Evolutionary conservation across 1,140 invertebrate genomes (phyloP).

Genomic region (Drosophila neocordata): DNA sequence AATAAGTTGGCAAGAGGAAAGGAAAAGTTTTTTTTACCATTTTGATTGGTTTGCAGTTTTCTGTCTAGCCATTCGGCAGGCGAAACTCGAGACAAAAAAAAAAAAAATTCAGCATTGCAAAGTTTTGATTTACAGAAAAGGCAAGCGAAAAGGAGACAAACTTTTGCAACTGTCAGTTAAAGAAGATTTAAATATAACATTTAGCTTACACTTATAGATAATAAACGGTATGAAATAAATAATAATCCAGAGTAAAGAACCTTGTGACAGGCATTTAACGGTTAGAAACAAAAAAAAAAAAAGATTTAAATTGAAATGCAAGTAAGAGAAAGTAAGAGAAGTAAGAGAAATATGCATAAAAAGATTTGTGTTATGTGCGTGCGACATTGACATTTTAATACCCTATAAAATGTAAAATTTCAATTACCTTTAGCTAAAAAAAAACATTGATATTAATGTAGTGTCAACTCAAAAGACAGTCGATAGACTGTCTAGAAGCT

Average conservation of each 20-base stretch:
- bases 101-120: constrained; percentile 53
- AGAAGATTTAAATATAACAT: constrained; percentile 8
- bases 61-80: constrained; percentile 56
- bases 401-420: too few relatives aligned
- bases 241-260: background rate
- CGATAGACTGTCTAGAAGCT: too few relatives aligned
- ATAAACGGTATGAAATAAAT: background rate
- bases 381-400: too few relatives aligned
- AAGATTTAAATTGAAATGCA: constrained; percentile 68
- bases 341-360: too few relatives aligned
- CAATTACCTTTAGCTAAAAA: too few relatives aligned
- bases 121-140: constrained; percentile 69
- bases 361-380: too few relatives aligned
- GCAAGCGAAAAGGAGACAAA: background rate
- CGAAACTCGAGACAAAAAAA: constrained; percentile 11
- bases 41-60: constrained; percentile 29
- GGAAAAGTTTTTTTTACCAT: constrained; percentile 28
- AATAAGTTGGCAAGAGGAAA: constrained; percentile 30
- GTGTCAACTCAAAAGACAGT: too few relatives aligned
- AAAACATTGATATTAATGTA: too few relatives aligned
- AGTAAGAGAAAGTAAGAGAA: background rate
- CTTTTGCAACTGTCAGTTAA: constrained; percentile 18
- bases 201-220: constrained; percentile 5
- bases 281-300: background rate
- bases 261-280: constrained; percentile 1